Evolutionary conservation across 2,888 invertebrate species (phyloP).

Genomic region (Lacanobia oleracea): DNA sequence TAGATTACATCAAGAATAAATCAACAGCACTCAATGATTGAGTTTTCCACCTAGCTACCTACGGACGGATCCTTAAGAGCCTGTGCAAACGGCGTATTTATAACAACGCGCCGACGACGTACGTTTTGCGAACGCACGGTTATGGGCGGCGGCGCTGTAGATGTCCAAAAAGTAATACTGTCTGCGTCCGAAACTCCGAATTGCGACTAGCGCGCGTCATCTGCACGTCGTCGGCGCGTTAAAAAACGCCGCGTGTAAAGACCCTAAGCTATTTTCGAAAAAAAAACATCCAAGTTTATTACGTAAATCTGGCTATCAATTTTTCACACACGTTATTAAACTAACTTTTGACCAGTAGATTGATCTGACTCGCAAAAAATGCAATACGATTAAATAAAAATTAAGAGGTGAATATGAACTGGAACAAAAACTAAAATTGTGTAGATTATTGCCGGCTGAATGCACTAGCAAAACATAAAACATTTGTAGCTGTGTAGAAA

Average conservation of each 20-base stretch:
- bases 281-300: too few relatives aligned
- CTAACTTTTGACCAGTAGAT: constrained; percentile 39
- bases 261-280: too few relatives aligned
- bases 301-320: too few relatives aligned
- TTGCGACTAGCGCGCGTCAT: too few relatives aligned
- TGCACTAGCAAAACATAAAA: constrained; percentile 48
- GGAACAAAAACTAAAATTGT: constrained; percentile 45
- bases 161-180: too few relatives aligned
- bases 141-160: too few relatives aligned
- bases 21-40: not conserved
- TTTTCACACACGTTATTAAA: not conserved
- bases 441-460: constrained; percentile 45
- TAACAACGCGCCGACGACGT: too few relatives aligned
- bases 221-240: too few relatives aligned
- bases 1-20: constrained; percentile 9
- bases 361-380: constrained; percentile 41
- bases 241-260: too few relatives aligned
- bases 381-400: constrained; percentile 48
- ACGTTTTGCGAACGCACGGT: too few relatives aligned
- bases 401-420: constrained; percentile 33
- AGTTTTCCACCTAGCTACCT: constrained; percentile 2
- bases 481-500: constrained; percentile 54
- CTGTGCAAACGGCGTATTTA: too few relatives aligned
- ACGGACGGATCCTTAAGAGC: not conserved
- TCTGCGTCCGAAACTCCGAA: too few relatives aligned